phyloP scores from a whole-genome alignment of 2,888 invertebrate species.

The Ganaspis brasiliensis region DNA sequence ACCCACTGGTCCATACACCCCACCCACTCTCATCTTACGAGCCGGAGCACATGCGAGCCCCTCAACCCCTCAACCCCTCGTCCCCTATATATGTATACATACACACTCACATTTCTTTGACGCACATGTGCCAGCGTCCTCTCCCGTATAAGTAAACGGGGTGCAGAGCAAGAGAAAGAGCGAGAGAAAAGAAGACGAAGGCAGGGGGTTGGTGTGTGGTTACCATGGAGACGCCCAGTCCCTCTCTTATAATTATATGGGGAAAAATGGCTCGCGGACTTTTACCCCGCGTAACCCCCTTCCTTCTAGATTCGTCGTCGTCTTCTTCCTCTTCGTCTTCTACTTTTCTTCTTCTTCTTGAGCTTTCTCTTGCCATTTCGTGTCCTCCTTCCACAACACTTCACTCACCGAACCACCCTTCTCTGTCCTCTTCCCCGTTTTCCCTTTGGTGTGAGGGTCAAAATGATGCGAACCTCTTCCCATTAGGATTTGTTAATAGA shows the following conservation, averaged over 20 bases:
- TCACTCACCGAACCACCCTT: slow-evolving; percentile 40
- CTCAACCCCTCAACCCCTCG: slow-evolving; percentile 42
- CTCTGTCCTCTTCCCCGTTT: slow-evolving; percentile 49
- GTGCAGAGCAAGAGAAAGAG: slow-evolving; percentile 69
- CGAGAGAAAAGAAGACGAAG: slow-evolving; percentile 63
- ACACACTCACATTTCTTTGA: slow-evolving; percentile 58
- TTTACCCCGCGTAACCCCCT: slow-evolving; percentile 76
- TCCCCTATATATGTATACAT: slow-evolving; percentile 54
- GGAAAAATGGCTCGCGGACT: slow-evolving; percentile 80
- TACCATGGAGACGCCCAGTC: slow-evolving; percentile 78
- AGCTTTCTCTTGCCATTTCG: slow-evolving; percentile 54
- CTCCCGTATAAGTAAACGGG: slow-evolving; percentile 78
- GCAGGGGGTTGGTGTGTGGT: slow-evolving; percentile 75
- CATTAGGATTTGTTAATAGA: slow-evolving; percentile 43
- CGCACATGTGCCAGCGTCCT: slow-evolving; percentile 72
- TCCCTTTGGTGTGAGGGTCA: slow-evolving; percentile 48
- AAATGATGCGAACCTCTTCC: slow-evolving; percentile 9
- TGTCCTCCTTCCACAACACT: slow-evolving; percentile 55
- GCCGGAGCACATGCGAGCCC: slow-evolving; percentile 60
- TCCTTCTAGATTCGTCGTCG: slow-evolving; percentile 53
- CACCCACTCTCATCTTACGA: slow-evolving; percentile 39
- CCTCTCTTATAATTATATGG: slow-evolving; percentile 80
- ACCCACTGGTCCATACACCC: slow-evolving; percentile 49
- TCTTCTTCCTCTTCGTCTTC: slow-evolving; percentile 46
- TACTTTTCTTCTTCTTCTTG: slow-evolving; percentile 50